Conservation (phyloP, 2,888 invertebrate genomes). For the Netelia fuscicornis region DNA sequence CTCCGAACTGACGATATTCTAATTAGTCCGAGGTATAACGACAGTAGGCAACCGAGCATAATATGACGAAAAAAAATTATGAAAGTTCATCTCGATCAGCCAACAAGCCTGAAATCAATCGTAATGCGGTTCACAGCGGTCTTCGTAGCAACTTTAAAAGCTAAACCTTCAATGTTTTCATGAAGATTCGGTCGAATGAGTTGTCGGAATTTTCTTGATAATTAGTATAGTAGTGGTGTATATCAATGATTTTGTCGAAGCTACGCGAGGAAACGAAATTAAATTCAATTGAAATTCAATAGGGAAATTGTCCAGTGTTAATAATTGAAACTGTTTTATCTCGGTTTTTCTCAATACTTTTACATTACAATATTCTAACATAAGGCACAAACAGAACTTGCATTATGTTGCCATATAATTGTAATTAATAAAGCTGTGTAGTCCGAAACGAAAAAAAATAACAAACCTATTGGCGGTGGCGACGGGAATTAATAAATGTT, state of each 20-base stretch:
- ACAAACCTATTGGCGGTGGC: neutral
- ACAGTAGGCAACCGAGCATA: no score
- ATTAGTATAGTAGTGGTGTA: slow-evolving; percentile 17
- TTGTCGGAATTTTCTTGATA: slow-evolving; percentile 32
- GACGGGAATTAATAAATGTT: neutral
- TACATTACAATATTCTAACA: neutral
- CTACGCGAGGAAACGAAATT: neutral
- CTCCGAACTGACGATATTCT: no score
- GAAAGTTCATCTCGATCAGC: no score
- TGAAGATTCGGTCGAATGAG: slow-evolving; percentile 39
- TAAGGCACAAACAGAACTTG: neutral
- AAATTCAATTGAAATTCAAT: neutral
- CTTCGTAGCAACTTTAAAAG: slow-evolving; percentile 9
- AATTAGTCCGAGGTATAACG: no score
- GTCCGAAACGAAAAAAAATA: no score
- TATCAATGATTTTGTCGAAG: slow-evolving; percentile 27
- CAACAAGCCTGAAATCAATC: no score
- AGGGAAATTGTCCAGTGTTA: neutral
- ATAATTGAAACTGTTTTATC: neutral
- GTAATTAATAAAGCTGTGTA: neutral
- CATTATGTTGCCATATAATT: neutral
- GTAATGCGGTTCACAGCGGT: neutral
- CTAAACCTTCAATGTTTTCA: slow-evolving; percentile 32
- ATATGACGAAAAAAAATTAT: no score
- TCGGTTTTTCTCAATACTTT: neutral